Evolutionary conservation across 2,797 vertebrate genomes (phyloP).

Genomic region (Lacerta agilis): DNA sequence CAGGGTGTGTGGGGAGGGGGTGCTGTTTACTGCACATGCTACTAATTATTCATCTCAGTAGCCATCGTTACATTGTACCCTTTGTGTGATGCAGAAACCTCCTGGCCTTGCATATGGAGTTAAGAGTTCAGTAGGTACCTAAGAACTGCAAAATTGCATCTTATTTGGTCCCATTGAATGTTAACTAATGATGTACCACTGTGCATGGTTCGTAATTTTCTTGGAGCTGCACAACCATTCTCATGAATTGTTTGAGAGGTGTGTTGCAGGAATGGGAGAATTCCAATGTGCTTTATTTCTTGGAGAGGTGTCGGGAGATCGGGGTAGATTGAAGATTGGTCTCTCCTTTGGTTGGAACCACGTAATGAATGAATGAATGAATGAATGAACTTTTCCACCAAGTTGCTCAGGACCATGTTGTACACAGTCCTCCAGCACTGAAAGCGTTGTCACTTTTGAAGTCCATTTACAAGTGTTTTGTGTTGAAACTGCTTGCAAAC

Average conservation of each 20-base stretch:
- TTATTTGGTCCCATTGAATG: conserved; percentile 31
- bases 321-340: not conserved
- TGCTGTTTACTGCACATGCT: conserved; percentile 55
- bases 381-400: no score
- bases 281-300: not conserved
- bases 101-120: conserved; percentile 43
- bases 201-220: not conserved
- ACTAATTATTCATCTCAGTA: conserved; percentile 72
- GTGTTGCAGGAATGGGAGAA: not conserved
- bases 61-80: conserved; percentile 31
- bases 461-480: no score
- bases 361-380: no score
- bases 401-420: no score
- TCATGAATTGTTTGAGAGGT: not conserved
- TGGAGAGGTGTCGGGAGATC: not conserved
- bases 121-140: conserved; percentile 63
- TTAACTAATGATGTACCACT: conserved; percentile 31
- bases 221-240: not conserved
- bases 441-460: no score
- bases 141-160: conserved; percentile 67
- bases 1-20: conserved; percentile 13
- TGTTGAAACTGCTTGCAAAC: no score
- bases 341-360: not conserved
- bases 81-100: conserved; percentile 54
- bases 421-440: no score